Percentiles rank a stretch among this genome's conserved stretches.
These are phyloP conservation scores for Rhynchonycteris naso DNA, from an alignment of 2,797 vertebrate species.

Conservation along the genomic window DNA sequence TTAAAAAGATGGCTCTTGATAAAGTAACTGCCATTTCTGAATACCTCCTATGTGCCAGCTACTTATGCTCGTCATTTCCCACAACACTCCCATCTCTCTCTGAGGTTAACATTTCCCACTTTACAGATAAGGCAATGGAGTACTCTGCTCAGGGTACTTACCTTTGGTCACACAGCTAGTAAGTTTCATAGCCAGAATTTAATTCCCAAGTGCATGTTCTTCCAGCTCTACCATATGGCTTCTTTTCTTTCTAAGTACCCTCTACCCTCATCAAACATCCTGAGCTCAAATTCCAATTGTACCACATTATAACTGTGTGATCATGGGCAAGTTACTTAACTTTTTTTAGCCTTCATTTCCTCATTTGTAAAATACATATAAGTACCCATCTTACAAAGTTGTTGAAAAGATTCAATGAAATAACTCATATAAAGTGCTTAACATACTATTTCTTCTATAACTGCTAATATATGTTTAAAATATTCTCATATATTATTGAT, in stretches of 20 bases:
- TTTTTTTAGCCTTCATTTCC: neutral
- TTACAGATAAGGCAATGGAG: neutral
- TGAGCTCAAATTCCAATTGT: neutral
- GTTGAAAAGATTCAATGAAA: neutral
- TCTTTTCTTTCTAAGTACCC: neutral
- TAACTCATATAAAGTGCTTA: neutral
- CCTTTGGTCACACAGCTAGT: neutral
- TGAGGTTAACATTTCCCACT: neutral
- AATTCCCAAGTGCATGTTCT: neutral
- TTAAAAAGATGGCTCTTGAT: neutral
- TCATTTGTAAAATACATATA: neutral
- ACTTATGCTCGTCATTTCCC: neutral
- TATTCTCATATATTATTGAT: neutral
- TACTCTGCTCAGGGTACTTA: neutral
- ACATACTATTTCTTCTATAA: neutral
- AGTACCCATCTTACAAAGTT: neutral
- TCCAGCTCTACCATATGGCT: neutral
- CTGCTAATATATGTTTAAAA: neutral
- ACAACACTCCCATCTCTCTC: neutral
- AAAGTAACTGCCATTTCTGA: neutral
- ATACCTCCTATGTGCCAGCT: neutral
- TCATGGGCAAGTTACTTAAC: neutral
- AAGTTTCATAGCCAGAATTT: neutral
- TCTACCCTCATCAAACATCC: neutral
- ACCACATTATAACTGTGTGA: neutral